Conservation (phyloP, 1,140 invertebrate species). For the Grapholita molesta region DNA sequence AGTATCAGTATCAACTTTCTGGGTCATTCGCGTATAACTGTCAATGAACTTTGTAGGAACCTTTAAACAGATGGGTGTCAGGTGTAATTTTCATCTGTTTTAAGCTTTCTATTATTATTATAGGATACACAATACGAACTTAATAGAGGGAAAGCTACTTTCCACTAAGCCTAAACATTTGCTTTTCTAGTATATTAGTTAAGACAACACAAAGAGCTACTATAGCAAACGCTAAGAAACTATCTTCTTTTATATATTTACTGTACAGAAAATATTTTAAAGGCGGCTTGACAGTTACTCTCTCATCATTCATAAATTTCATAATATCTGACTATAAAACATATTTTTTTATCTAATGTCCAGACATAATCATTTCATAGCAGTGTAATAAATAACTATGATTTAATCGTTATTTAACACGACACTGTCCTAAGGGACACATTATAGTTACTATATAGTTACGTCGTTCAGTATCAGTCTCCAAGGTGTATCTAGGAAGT, state of each 20-base stretch:
- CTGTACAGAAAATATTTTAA: neutral
- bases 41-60: constrained; percentile 59
- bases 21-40: constrained; percentile 65
- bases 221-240: neutral
- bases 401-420: constrained; percentile 25
- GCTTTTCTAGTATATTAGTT: neutral
- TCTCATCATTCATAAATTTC: too few relatives aligned
- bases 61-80: constrained; percentile 41
- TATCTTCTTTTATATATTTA: constrained; percentile 22
- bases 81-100: constrained; percentile 34
- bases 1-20: constrained; percentile 65
- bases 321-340: too few relatives aligned
- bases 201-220: neutral
- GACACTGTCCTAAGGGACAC: constrained; percentile 20
- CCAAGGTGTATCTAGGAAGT: constrained; percentile 31
- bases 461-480: constrained; percentile 25
- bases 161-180: neutral
- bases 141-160: neutral
- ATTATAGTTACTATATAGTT: constrained; percentile 25
- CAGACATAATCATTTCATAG: neutral
- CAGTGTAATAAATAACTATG: neutral
- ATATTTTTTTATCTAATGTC: too few relatives aligned
- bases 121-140: neutral
- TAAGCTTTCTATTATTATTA: constrained; percentile 11
- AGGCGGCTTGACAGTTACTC: neutral